Conservation (phyloP, 2,113 vertebrate genomes). For the Siniperca chuatsi region DNA sequence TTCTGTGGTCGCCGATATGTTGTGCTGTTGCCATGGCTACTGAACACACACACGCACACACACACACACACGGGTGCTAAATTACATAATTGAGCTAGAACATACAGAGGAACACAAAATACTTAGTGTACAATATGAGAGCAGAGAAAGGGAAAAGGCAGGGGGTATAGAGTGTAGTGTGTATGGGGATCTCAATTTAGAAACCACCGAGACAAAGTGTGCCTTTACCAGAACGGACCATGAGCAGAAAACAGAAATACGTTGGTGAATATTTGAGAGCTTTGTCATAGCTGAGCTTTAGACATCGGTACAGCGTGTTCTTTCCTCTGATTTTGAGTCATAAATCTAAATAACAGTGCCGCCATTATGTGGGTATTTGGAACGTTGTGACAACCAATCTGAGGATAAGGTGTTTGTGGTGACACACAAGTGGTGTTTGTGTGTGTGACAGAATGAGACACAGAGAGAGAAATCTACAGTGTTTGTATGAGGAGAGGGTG, state of each 20-base stretch:
- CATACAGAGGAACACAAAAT: slow-evolving; percentile 79
- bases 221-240: slow-evolving; percentile 37
- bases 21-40: slow-evolving; percentile 85
- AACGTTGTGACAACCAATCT: slow-evolving; percentile 29
- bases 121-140: slow-evolving; percentile 68
- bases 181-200: background rate
- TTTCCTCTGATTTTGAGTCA: slow-evolving; percentile 51
- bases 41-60: slow-evolving; percentile 67
- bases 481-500: slow-evolving; percentile 57
- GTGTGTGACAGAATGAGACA: slow-evolving; percentile 18
- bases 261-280: slow-evolving; percentile 57
- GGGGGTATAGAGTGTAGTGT: background rate
- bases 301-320: slow-evolving; percentile 55
- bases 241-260: slow-evolving; percentile 11
- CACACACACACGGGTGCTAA: slow-evolving; percentile 73
- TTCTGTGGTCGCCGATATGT: slow-evolving; percentile 85
- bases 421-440: slow-evolving; percentile 28
- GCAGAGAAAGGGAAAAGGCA: slow-evolving; percentile 13
- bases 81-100: slow-evolving; percentile 86
- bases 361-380: slow-evolving; percentile 49
- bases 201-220: slow-evolving; percentile 52
- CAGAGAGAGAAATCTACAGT: background rate
- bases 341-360: slow-evolving; percentile 50
- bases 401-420: slow-evolving; percentile 67
- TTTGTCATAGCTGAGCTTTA: slow-evolving; percentile 48